phyloP scores from a whole-genome alignment of 2,888 invertebrate species.

The Eupithecia inturbata region DNA sequence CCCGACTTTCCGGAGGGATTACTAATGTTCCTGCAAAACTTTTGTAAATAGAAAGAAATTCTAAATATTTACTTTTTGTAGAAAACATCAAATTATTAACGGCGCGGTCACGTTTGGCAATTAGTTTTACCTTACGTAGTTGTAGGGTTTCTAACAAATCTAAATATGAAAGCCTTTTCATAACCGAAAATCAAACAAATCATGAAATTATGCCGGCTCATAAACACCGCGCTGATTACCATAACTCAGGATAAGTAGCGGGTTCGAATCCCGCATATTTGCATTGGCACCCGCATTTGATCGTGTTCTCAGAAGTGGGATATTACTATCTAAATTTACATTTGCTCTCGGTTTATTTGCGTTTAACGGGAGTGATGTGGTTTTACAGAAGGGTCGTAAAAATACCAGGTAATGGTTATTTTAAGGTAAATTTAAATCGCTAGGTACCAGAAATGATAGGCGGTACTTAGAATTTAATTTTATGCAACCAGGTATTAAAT shows the following conservation, averaged over 20 bases:
- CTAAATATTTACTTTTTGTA: no score
- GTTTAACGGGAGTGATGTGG: slow-evolving; percentile 20
- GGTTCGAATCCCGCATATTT: slow-evolving; percentile 30
- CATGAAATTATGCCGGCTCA: slow-evolving; percentile 20
- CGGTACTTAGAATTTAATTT: neutral
- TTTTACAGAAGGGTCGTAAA: slow-evolving; percentile 15
- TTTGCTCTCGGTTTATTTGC: slow-evolving; percentile 29
- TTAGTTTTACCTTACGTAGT: neutral
- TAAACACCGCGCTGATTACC: slow-evolving; percentile 26
- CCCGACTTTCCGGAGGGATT: no score
- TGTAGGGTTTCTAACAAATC: neutral
- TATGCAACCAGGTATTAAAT: neutral
- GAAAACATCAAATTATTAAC: no score
- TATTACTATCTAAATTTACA: slow-evolving; percentile 34
- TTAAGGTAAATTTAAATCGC: slow-evolving; percentile 4
- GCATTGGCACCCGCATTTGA: slow-evolving; percentile 27
- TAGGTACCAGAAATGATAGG: neutral
- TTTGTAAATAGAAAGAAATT: no score
- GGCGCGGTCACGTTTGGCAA: neutral
- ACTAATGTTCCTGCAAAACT: no score
- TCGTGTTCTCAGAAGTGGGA: slow-evolving; percentile 33
- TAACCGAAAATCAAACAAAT: slow-evolving; percentile 10
- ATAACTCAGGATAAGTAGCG: slow-evolving; percentile 25
- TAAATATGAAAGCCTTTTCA: neutral
- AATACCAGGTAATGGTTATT: slow-evolving; percentile 10